Evolutionary conservation across 1,140 invertebrate genomes (phyloP), one percentile per base, ranked within the genome.

Genomic region (Helicorthomorpha holstii): DNA sequence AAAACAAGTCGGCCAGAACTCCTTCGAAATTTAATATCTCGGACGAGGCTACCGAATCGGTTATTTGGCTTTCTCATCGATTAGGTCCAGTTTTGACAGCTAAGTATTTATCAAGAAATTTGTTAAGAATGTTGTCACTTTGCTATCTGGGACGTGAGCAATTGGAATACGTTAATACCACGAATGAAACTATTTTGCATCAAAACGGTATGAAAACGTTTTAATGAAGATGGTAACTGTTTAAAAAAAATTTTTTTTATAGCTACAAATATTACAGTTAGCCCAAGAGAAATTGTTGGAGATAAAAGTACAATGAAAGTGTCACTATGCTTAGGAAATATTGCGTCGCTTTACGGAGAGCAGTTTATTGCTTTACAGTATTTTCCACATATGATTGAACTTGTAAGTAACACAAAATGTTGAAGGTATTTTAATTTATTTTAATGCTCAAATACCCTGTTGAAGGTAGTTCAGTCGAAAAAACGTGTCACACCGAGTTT

Each of bases 71-170:
- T 22, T 80, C 88, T 1, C 85, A 94, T 69, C 76, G 90, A 57
- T 68, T 97, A n/a, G 94, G 94, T 0, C 93, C 93, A 0, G 85
- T 96, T 24, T 72, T 98, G 3, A 92, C 90, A 2, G 86, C 91
- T 16, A 79, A 83, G 57, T 83, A 88, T 70, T 72, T 97, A 23
- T 88, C 91, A 0, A 74, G 86, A 41, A 96, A 96, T 72, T 71
- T 98, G 34, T 69, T 98, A 2, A 78, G 91, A 58, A 94, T 97
- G 83, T 67, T 97, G 14, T 85, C 88, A 0, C 67, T 96, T 0
- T 97, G 93, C 66, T 98, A 95, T 63, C 78, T 88, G 23, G 86
- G 86, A 0, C 77, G 79, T 59, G 83, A 89, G 54, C 88, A 87
- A 66, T 69, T 90, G 19, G 62, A 73, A 10, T 21, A 7, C 44